Percentiles rank a stretch among this genome's conserved stretches.
Conservation (phyloP, 1,140 invertebrate species). For the Leptinotarsa undecemlineata region DNA sequence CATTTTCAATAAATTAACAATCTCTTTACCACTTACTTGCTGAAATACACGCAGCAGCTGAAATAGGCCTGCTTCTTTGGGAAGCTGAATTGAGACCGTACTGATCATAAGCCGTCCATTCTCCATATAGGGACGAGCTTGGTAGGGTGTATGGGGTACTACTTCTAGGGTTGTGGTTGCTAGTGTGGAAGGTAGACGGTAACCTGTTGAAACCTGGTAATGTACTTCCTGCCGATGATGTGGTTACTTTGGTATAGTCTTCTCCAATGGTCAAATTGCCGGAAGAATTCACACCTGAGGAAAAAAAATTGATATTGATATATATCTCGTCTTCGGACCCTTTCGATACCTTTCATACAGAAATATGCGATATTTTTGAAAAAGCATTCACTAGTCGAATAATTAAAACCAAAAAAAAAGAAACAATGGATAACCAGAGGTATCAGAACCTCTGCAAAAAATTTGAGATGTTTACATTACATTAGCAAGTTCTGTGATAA, state of each 20-base stretch:
- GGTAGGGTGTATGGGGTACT: constrained; percentile 37
- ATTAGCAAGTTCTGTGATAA: too few relatives aligned
- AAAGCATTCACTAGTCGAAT: too few relatives aligned
- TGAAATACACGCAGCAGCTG: constrained; percentile 58
- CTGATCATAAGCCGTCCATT: constrained; percentile 33
- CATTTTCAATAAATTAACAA: too few relatives aligned
- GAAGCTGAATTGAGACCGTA: constrained; percentile 32
- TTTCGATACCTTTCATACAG: too few relatives aligned
- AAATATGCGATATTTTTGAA: too few relatives aligned
- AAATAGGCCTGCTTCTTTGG: constrained; percentile 37
- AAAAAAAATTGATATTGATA: too few relatives aligned
- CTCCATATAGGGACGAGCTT: constrained; percentile 35
- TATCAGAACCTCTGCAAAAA: too few relatives aligned
- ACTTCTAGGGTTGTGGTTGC: constrained; percentile 35
- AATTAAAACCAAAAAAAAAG: too few relatives aligned
- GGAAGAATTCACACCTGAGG: constrained; percentile 43
- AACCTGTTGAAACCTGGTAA: constrained; percentile 51
- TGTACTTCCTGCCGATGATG: constrained; percentile 34
- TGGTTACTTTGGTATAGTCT: constrained; percentile 44
- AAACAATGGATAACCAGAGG: too few relatives aligned
- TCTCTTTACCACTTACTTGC: constrained; percentile 55
- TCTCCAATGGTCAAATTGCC: constrained; percentile 40
- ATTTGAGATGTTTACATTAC: too few relatives aligned
- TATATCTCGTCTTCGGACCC: too few relatives aligned
- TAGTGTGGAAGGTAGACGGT: constrained; percentile 40